A percentile compares a stretch with the other conserved stretches of the same genome.
These are phyloP conservation scores for Chrysemys picta DNA, from an alignment of 2,113 vertebrate species.

Conservation along the genomic window DNA sequence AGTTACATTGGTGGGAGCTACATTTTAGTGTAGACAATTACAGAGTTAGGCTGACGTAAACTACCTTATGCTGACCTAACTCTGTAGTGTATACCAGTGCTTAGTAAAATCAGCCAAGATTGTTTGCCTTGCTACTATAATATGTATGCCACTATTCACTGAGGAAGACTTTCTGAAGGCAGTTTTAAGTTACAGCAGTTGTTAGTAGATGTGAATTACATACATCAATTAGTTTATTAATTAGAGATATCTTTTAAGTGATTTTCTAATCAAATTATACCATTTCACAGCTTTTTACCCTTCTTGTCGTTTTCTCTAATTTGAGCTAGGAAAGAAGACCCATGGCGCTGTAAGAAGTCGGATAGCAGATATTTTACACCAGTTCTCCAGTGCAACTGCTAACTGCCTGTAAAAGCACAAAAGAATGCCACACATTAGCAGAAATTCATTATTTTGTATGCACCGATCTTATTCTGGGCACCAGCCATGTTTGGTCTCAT, in stretches of 20 bases:
- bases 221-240: neutral
- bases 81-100: neutral
- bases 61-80: neutral
- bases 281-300: fast-evolving
- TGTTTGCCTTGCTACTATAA: neutral
- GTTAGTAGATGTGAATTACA: fast-evolving
- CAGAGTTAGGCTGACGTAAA: neutral
- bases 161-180: neutral
- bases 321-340: neutral
- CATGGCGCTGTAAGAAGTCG: conserved; percentile 10
- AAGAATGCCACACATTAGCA: conserved; percentile 16
- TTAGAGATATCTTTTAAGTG: fast-evolving
- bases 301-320: neutral
- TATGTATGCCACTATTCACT: neutral
- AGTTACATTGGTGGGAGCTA: neutral
- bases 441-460: neutral
- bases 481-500: neutral
- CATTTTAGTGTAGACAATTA: neutral
- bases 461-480: neutral
- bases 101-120: neutral
- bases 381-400: neutral
- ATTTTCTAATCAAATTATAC: neutral
- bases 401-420: neutral
- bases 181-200: neutral
- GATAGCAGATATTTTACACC: neutral